Evolutionary conservation across 1,140 invertebrate genomes (phyloP), one percentile per base, ranked within the genome.

Genomic region (Charaxes varanes): DNA sequence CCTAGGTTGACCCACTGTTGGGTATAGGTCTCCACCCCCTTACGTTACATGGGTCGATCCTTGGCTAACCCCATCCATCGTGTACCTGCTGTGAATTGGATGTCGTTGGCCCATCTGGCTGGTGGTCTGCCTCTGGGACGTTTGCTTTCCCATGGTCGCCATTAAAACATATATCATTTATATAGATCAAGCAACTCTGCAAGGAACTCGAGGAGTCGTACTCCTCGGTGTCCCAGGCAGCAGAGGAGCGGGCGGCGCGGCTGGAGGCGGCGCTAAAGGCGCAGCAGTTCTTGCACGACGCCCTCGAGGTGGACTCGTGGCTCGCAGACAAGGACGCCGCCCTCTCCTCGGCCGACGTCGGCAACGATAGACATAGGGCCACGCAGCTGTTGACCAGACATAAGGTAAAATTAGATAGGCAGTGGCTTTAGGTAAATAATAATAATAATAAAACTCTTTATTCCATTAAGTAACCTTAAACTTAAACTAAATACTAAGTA

Each of bases 301-400:
- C 94, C 3, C 90, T 91, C 42, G 96, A 98, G 85, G 92, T 97
- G 49, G 96, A 98, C 82, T 90, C 91, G 30, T 98, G 96, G 96
- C 88, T 98, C 31, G 90, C 90, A 21, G 95, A 97, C 83, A 94
- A 94, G 66, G 91, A 90, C 30, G 92, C 94, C 41, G 89, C 94
- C 12, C 74, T 97, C 4, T 89, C 88, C 23, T 93, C 92, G 12
- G 92, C 89, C 3, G 95, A 97, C 71, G 93, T 92, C 56, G 94
- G 95, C 10, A 87, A 93, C 18, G 96, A 98, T 85, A 88, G 94
- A 27, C 93, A 96, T 68, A 90, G 94, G 6, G 94, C 94, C 21
- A 94, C 94, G 7, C 97, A 96, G 84, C 85, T 97, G 19, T 85
- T 97, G 1, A 96, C 96, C 4, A 96, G 95, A 74, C 95, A 97